Percentiles rank a stretch among this genome's conserved stretches.
phyloP scores from a whole-genome alignment of 2,113 vertebrate species.

The Etheostoma spectabile region DNA sequence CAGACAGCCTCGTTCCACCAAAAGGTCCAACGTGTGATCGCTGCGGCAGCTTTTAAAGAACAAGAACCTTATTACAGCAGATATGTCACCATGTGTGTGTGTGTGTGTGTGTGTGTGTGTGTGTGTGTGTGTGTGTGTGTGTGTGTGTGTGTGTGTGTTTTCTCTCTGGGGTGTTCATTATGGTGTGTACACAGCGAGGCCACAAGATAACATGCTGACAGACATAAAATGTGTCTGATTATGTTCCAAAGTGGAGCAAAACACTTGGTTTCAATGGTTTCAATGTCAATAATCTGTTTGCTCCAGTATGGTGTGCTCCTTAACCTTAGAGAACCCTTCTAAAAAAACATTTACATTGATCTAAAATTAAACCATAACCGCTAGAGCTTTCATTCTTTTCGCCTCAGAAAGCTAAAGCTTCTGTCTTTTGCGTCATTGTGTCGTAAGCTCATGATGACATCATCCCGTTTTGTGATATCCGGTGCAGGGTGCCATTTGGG shows the following conservation, averaged over 20 bases:
- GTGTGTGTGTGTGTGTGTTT: constrained; percentile 8
- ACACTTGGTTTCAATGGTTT: not conserved
- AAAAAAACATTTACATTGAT: too few species aligned
- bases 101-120: constrained; percentile 13
- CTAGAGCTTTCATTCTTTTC: too few species aligned
- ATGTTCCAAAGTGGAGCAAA: not conserved
- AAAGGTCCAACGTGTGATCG: constrained; percentile 31
- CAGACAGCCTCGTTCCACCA: constrained; percentile 6
- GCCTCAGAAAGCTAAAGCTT: too few species aligned
- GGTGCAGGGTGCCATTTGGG: too few species aligned
- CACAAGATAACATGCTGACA: constrained; percentile 4
- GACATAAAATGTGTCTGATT: constrained; percentile 2
- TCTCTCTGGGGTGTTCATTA: constrained; percentile 19
- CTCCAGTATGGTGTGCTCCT: not conserved
- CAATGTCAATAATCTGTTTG: not conserved
- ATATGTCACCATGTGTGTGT: not conserved
- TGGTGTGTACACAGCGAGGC: not conserved
- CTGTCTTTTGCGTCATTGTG: too few species aligned
- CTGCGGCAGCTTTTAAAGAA: constrained; percentile 28
- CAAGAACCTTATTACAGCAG: constrained; percentile 21
- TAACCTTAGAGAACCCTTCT: too few species aligned
- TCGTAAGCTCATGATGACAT: too few species aligned
- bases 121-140: too few species aligned
- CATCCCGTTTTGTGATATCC: too few species aligned
- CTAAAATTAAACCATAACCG: too few species aligned